Conservation (phyloP, 2,888 invertebrate species). For the Acleris literana region DNA sequence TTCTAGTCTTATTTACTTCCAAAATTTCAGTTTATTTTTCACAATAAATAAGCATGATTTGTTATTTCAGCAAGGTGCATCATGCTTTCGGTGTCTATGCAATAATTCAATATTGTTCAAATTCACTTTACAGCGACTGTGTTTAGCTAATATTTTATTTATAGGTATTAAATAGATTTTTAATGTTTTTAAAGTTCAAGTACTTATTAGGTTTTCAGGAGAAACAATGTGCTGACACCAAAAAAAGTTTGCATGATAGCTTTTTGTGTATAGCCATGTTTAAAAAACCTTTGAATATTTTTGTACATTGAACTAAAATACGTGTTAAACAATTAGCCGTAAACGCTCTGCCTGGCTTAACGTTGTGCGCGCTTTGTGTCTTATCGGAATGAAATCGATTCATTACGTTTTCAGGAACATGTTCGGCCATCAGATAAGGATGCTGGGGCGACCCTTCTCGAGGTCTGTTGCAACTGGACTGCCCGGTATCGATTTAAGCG, state of each 20-base stretch:
- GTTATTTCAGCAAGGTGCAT: conserved; percentile 73
- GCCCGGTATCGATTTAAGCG: conserved; percentile 77
- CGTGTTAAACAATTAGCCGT: conserved; percentile 36
- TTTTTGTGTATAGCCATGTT: conserved; percentile 73
- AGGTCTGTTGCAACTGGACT: conserved; percentile 85
- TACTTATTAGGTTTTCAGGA: conserved; percentile 17
- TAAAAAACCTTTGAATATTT: conserved; percentile 17
- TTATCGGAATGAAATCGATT: conserved; percentile 54
- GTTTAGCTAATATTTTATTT: conserved; percentile 14
- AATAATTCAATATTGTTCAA: conserved; percentile 52
- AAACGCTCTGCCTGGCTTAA: conserved; percentile 67
- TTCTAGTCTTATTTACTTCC: conserved; percentile 49
- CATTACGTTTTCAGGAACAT: conserved; percentile 83
- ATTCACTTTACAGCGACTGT: conserved; percentile 43
- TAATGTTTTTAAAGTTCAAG: neutral
- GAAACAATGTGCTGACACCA: conserved; percentile 13
- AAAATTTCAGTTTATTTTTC: conserved; percentile 58
- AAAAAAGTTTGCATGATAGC: conserved; percentile 74
- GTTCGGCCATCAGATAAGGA: conserved; percentile 85
- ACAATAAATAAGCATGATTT: conserved; percentile 75
- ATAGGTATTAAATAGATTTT: neutral
- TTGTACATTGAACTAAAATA: conserved; percentile 26
- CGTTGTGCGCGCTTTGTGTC: conserved; percentile 51
- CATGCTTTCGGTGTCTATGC: conserved; percentile 82
- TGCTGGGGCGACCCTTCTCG: conserved; percentile 86